Base-by-base conservation (phyloP, 2,113 vertebrate species). In the Thinocorus orbignyianus region DNA sequence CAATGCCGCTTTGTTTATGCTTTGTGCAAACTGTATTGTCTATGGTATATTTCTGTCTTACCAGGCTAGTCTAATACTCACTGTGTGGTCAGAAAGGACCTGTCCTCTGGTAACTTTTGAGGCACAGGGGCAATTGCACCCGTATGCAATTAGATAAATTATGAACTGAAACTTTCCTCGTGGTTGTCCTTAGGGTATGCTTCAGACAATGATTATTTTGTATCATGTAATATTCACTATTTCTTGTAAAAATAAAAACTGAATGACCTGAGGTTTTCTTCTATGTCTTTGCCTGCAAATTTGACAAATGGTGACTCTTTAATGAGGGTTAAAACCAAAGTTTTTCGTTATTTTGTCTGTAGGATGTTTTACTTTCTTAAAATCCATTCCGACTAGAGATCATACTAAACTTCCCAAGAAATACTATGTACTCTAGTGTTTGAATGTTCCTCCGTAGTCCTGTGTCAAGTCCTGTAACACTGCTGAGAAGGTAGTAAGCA, bases 381-480 rank as follows among this genome's bases (percentile, higher is more conserved):
- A 66, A 60, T 46, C 37, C 28, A 12, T 48, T 48, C 68, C 62
- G 35, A 24, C 17, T 23, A 33, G 28, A 48, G 54, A 54, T 41
- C 30, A 13, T 4, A 10, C 20, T 26, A 31, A 74, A 42, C 7
- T 24, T 37, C 23, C 17, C 24, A 17, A 8, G 18, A 25, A 69
- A 51, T 17, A 35, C 1, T 20, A 2, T 0, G 20, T 35, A 14
- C 39, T 82, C 10, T 25, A 13, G 13, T 0, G 0, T 49, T 78
- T 31, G 12, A 18, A 22, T 26, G 22, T 51, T 35, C 51, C 42
- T 73, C 33, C 35, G 1, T 13, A 28, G 46, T 37, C 30, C 74
- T 60, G 37, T 46, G 7, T 42, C 41, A 8, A 35, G 35, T 42
- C 35, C 51, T 26, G 35, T 35, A 46, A 44, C 4, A 1, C 24